A percentile compares a stretch with the other conserved stretches of the same genome.
Evolutionary conservation across 2,888 invertebrate genomes (phyloP).

Genomic region (Athalia rosae): DNA sequence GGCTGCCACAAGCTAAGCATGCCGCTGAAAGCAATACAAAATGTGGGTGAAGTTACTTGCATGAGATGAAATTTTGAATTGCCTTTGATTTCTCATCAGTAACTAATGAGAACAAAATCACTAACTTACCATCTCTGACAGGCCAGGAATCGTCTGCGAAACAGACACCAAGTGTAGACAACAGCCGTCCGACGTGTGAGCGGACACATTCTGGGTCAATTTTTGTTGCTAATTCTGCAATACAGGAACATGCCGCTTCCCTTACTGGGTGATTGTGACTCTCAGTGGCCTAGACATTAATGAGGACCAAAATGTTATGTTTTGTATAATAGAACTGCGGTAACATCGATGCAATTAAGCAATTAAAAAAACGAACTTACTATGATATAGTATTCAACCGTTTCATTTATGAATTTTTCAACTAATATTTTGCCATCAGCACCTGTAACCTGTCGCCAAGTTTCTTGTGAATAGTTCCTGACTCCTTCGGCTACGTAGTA

Average conservation of each 20-base stretch:
- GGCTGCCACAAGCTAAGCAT: slow-evolving; percentile 76
- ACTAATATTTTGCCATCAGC: slow-evolving; percentile 73
- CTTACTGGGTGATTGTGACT: slow-evolving; percentile 76
- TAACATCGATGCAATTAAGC: background rate
- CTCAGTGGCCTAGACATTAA: slow-evolving; percentile 66
- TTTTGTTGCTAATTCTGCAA: slow-evolving; percentile 76
- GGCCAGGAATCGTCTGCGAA: slow-evolving; percentile 77
- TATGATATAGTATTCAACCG: slow-evolving; percentile 24
- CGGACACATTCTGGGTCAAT: slow-evolving; percentile 67
- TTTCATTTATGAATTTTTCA: slow-evolving; percentile 71
- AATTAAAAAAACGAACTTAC: background rate
- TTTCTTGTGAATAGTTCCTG: slow-evolving; percentile 75
- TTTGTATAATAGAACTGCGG: background rate
- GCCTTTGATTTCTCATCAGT: background rate
- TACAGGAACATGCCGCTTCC: slow-evolving; percentile 77
- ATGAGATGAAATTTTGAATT: background rate
- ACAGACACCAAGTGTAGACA: slow-evolving; percentile 74
- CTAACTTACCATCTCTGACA: slow-evolving; percentile 75
- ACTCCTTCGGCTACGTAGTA: slow-evolving; percentile 77
- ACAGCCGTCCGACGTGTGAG: slow-evolving; percentile 70
- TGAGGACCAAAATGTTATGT: background rate
- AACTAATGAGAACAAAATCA: background rate
- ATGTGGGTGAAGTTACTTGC: too few species aligned
- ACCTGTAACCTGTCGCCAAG: slow-evolving; percentile 74
- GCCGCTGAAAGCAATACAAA: slow-evolving; percentile 70